A percentile compares a stretch with the other conserved stretches of the same genome.
phyloP scores from a whole-genome alignment of 1,140 invertebrate genomes.

The Colletes gigas region DNA sequence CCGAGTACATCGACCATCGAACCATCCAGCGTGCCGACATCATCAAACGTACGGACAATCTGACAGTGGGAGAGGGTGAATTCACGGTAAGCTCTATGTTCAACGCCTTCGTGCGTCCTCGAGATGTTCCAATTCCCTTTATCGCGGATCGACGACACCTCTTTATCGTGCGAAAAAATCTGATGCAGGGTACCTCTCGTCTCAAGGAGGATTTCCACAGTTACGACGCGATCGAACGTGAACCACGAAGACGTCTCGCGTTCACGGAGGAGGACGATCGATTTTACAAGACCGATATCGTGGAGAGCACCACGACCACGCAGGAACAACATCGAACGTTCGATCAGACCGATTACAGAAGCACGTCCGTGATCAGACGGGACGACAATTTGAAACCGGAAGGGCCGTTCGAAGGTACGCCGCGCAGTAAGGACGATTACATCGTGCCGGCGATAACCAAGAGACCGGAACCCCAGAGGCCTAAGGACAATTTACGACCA shows the following conservation, averaged over 20 bases:
- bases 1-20: slow-evolving; percentile 83
- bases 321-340: slow-evolving; percentile 75
- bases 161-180: slow-evolving; percentile 23
- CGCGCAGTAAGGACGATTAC: slow-evolving; percentile 75
- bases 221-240: slow-evolving; percentile 73
- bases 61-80: slow-evolving; percentile 84
- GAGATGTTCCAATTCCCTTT: background rate
- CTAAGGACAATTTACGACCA: slow-evolving; percentile 82
- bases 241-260: slow-evolving; percentile 68
- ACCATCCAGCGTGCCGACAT: slow-evolving; percentile 86
- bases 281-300: slow-evolving; percentile 73
- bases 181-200: slow-evolving; percentile 78
- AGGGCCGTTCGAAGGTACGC: slow-evolving; percentile 80
- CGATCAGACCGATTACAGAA: slow-evolving; percentile 74
- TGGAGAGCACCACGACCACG: slow-evolving; percentile 76
- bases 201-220: slow-evolving; percentile 80
- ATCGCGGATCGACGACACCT: background rate
- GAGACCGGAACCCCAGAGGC: slow-evolving; percentile 80
- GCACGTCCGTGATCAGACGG: slow-evolving; percentile 72
- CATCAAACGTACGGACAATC: slow-evolving; percentile 84
- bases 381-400: slow-evolving; percentile 81
- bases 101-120: too few relatives aligned
- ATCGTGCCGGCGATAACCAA: slow-evolving; percentile 76
- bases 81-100: slow-evolving; percentile 72
- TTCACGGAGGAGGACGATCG: slow-evolving; percentile 75